Base-by-base conservation (phyloP, 2,888 invertebrate genomes). In the Bimastos eiseni region DNA sequence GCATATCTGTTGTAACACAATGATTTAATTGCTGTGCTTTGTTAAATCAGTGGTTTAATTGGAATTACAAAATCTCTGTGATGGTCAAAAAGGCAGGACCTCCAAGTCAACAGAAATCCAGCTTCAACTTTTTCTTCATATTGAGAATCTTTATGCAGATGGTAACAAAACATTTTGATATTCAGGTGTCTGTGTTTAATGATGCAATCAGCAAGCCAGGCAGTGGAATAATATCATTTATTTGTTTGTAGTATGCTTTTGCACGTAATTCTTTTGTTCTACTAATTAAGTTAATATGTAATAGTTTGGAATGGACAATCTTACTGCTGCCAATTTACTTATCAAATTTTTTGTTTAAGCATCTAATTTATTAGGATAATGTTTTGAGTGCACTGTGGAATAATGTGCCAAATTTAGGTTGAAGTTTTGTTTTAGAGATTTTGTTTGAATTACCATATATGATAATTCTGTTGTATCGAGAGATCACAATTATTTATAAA, bases 331-430 rank as follows among this genome's bases (percentile, higher is more conserved):
- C 70, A 70, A 70, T n/a, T 70, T 70, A 49, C 1, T 21, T 49
- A 49, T 49, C 30, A 70, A n/a, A n/a, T 70, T 49, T 70, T 70
- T 13, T 70, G 70, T 70, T 70, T 70, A n/a, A 70, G 70, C n/a
- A n/a, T 70, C 70, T 70, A 70, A 70, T 70, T 70, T 70, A 70
- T n/a, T 70, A 70, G 70, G 70, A 70, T 70, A 70, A 70, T 70
- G 30, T 70, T 70, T 30, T 70, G 30, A 1, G 5, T 55, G 70
- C 70, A n/a, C 70, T n/a, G 70, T 70, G 70, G 70, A n/a, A 70
- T n/a, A 70, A 70, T 70, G 70, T 70, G 70, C 70, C 70, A 70
- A 70, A 70, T 70, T 70, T 70, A 70, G 11, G 30, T 70, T 70
- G 6, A 70, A 70, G 30, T 70, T 70, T 70, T 70, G 2, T 70